Conservation (phyloP, 2,888 invertebrate species). For the Mythimna pallens region DNA sequence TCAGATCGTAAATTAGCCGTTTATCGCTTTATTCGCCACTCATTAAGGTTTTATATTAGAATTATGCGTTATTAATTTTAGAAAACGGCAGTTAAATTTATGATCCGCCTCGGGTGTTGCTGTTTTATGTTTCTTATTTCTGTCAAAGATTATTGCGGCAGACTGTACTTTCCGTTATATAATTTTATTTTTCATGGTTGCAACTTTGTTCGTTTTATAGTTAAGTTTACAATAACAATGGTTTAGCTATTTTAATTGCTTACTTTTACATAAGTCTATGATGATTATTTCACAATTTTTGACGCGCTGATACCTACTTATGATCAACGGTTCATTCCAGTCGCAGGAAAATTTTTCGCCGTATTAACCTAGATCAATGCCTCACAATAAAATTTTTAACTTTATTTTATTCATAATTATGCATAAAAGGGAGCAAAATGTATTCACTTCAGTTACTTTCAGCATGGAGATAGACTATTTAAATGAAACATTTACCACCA, state of each 20-base stretch:
- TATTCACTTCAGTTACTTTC: neutral
- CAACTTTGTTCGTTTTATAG: no score
- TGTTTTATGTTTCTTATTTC: constrained; percentile 71
- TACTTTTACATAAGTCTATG: no score
- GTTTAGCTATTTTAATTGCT: no score
- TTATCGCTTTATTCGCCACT: constrained; percentile 88
- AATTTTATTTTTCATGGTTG: neutral
- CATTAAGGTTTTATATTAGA: constrained; percentile 87
- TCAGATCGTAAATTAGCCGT: constrained; percentile 79
- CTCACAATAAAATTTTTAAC: neutral
- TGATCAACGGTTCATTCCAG: neutral
- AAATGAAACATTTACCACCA: neutral
- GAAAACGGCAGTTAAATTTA: constrained; percentile 85
- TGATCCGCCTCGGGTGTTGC: constrained; percentile 71
- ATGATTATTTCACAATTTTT: neutral
- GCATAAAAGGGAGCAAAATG: neutral
- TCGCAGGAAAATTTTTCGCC: no score
- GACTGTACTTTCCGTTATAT: constrained; percentile 48
- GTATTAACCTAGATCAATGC: no score
- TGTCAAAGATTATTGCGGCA: constrained; percentile 65
- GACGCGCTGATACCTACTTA: neutral
- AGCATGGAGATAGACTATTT: neutral
- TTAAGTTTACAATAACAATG: no score
- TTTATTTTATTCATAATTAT: neutral
- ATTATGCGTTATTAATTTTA: constrained; percentile 88